phyloP scores from a whole-genome alignment of 2,888 invertebrate species.

The Synergus gifuensis region DNA sequence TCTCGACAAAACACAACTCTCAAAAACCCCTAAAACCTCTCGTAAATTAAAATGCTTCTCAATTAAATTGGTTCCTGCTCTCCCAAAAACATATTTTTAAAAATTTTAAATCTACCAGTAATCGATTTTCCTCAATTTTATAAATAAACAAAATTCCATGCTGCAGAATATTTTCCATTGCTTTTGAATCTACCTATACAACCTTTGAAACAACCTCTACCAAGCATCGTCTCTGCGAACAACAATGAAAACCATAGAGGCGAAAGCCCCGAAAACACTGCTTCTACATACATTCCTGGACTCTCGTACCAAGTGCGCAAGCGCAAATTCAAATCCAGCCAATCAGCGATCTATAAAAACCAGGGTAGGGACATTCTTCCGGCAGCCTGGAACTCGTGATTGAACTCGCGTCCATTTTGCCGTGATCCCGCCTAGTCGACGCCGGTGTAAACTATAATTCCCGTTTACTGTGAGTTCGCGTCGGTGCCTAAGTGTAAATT shows the following conservation, averaged over 20 bases:
- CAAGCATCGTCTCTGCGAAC: not conserved
- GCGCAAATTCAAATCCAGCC: constrained; percentile 37
- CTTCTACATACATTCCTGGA: not conserved
- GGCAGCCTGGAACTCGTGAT: not conserved
- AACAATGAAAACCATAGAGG: not conserved
- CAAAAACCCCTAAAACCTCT: not conserved
- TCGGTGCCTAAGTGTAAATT: constrained; percentile 8
- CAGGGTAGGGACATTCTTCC: constrained; percentile 39
- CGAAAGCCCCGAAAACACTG: not conserved
- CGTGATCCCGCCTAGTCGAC: constrained; percentile 74
- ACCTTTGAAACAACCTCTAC: constrained; percentile 18
- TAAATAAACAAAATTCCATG: not conserved
- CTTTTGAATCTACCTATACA: constrained; percentile 24
- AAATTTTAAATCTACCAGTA: not conserved
- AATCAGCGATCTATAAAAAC: not conserved
- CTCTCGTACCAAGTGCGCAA: not conserved
- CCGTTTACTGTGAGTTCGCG: constrained; percentile 66
- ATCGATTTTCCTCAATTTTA: not conserved
- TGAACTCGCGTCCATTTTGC: constrained; percentile 71
- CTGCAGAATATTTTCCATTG: not conserved
- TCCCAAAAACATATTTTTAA: not conserved
- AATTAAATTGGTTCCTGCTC: not conserved
- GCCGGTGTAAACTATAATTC: constrained; percentile 71
- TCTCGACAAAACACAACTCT: constrained; percentile 16
- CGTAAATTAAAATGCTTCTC: not conserved